These are phyloP conservation scores for Elegia similella DNA, from an alignment of 2,888 invertebrate species.

Conservation along the genomic window DNA sequence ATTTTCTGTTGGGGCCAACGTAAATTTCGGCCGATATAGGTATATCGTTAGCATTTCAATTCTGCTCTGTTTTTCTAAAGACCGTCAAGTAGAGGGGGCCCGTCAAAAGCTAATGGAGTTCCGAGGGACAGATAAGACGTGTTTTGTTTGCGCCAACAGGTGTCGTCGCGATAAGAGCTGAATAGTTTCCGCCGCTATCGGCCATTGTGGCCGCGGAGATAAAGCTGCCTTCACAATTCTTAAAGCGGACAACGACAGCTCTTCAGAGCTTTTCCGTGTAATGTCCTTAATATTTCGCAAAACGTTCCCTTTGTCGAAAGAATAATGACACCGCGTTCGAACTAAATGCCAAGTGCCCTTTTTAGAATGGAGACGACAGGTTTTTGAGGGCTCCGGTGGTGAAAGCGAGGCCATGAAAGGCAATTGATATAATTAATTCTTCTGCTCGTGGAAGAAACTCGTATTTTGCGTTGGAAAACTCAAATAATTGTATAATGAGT, in stretches of 20 bases:
- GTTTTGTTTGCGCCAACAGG: constrained; percentile 21
- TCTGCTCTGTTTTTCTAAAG: constrained; percentile 17
- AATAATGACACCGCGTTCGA: constrained; percentile 27
- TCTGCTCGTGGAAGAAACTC: background rate
- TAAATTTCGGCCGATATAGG: too few relatives aligned
- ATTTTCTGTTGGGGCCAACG: too few relatives aligned
- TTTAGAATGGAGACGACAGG: constrained; percentile 32
- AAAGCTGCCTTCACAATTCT: constrained; percentile 41
- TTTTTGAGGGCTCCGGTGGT: background rate
- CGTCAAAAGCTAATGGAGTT: constrained; percentile 16
- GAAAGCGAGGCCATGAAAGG: background rate
- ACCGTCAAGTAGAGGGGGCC: background rate
- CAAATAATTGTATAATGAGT: too few relatives aligned
- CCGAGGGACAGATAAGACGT: constrained; percentile 11
- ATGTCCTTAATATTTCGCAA: constrained; percentile 57
- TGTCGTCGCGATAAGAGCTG: constrained; percentile 37
- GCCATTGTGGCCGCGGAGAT: constrained; percentile 39
- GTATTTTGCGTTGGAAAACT: too few relatives aligned
- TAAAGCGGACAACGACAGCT: constrained; percentile 38
- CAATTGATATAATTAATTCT: constrained; percentile 5
- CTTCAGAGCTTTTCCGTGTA: constrained; percentile 54
- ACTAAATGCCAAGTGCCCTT: constrained; percentile 33
- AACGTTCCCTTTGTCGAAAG: constrained; percentile 42
- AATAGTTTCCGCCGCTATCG: constrained; percentile 58
- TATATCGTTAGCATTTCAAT: constrained; percentile 11